Conservation (phyloP, 2,113 vertebrate genomes). For the Glaucidium brasilianum region DNA sequence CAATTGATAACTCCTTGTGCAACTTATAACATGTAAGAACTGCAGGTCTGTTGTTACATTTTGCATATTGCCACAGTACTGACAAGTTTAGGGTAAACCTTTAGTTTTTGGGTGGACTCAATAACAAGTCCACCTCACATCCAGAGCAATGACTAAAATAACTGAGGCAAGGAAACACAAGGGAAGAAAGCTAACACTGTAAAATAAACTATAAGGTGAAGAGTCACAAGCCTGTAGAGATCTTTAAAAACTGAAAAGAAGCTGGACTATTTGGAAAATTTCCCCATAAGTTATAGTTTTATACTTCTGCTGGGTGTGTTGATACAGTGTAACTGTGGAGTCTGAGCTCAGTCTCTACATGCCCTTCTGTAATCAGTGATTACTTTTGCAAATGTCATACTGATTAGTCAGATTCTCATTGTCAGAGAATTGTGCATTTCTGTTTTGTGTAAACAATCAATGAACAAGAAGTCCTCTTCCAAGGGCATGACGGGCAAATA, state of each 20-base stretch:
- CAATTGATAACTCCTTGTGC: background rate
- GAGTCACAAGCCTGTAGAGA: background rate
- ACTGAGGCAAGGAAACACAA: background rate
- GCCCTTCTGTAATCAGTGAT: conserved; percentile 30
- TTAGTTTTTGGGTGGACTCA: background rate
- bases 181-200: background rate
- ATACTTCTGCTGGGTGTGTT: background rate
- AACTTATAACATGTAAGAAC: background rate
- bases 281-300: background rate
- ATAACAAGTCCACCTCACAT: background rate
- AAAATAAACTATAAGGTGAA: background rate
- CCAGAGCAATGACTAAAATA: background rate
- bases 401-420: conserved; percentile 29
- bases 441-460: conserved; percentile 41
- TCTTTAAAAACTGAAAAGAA: background rate
- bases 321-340: background rate
- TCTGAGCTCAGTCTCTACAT: background rate
- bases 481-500: conserved; percentile 8
- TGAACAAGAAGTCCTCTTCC: conserved; percentile 18
- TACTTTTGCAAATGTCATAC: conserved; percentile 24
- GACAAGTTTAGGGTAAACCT: background rate
- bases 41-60: background rate
- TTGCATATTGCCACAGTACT: background rate
- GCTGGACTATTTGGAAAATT: background rate
- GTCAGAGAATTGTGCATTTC: conserved; percentile 28